Conservation (phyloP, 2,888 invertebrate genomes). For the Melitaea athalia region DNA sequence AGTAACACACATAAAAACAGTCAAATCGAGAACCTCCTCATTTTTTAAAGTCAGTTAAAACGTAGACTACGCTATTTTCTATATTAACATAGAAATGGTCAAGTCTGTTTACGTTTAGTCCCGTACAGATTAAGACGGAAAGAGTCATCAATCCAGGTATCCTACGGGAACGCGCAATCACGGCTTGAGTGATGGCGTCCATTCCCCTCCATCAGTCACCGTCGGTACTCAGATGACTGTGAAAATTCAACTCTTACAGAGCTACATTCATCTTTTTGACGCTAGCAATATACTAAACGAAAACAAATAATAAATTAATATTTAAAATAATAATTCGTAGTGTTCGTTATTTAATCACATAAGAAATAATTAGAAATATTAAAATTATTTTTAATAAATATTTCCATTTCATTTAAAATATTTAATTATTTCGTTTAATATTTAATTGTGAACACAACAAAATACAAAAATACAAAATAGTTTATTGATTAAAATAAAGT, state of each 20-base stretch:
- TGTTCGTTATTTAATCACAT: too few species aligned
- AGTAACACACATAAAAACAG: too few species aligned
- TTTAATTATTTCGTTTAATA: too few species aligned
- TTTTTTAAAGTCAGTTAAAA: background rate
- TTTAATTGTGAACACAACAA: too few species aligned
- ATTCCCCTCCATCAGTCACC: slow-evolving; percentile 32
- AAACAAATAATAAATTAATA: background rate
- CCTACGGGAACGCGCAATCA: slow-evolving; percentile 30
- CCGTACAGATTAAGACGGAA: slow-evolving; percentile 22
- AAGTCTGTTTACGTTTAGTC: slow-evolving; percentile 2
- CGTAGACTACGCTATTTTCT: background rate
- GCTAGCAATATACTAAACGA: background rate
- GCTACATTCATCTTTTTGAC: slow-evolving; percentile 8
- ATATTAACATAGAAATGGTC: background rate
- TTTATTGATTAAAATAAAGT: too few species aligned
- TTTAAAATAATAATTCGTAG: background rate
- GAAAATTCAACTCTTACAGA: slow-evolving; percentile 11
- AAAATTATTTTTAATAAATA: too few species aligned
- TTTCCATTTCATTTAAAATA: too few species aligned
- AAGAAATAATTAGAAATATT: too few species aligned
- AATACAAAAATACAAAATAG: too few species aligned
- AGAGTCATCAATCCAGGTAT: slow-evolving; percentile 37
- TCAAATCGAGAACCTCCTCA: too few species aligned
- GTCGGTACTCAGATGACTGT: slow-evolving; percentile 19
- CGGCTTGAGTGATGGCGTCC: slow-evolving; percentile 33